phyloP scores from a whole-genome alignment of 2,888 invertebrate genomes.

The Arrhopalites spinosus region DNA sequence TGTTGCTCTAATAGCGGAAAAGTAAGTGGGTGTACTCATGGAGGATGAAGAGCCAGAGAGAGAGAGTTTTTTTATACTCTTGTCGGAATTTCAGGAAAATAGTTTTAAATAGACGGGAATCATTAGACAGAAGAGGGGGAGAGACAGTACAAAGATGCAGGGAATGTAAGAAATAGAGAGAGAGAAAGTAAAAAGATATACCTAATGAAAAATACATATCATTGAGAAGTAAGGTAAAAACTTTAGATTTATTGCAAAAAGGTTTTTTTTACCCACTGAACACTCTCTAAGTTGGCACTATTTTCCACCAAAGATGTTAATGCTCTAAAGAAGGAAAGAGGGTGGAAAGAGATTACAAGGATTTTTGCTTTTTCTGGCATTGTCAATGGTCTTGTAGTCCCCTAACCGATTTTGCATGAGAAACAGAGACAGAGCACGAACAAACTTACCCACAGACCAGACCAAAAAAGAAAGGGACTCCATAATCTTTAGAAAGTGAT shows the following conservation, averaged over 20 bases:
- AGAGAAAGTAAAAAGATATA: background rate
- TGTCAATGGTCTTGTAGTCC: no score
- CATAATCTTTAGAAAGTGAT: no score
- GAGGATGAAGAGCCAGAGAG: background rate
- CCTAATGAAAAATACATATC: background rate
- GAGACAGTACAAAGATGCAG: background rate
- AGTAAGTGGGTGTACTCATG: background rate
- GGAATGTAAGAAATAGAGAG: background rate
- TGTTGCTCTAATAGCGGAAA: background rate
- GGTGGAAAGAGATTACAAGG: constrained; percentile 11
- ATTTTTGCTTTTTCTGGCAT: constrained; percentile 6
- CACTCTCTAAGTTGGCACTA: background rate
- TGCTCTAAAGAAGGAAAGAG: no score
- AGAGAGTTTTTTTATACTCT: background rate
- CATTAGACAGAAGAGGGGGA: background rate
- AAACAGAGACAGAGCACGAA: no score
- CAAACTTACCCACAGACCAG: no score
- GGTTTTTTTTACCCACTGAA: background rate
- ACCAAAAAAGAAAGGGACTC: no score
- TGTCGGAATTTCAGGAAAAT: no score
- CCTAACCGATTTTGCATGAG: no score
- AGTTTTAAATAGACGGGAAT: no score
- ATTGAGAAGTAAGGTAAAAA: background rate
- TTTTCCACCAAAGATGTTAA: background rate
- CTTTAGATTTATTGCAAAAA: constrained; percentile 2